Conservation (phyloP, 2,797 vertebrate genomes). For the Propithecus deckenii region DNA sequence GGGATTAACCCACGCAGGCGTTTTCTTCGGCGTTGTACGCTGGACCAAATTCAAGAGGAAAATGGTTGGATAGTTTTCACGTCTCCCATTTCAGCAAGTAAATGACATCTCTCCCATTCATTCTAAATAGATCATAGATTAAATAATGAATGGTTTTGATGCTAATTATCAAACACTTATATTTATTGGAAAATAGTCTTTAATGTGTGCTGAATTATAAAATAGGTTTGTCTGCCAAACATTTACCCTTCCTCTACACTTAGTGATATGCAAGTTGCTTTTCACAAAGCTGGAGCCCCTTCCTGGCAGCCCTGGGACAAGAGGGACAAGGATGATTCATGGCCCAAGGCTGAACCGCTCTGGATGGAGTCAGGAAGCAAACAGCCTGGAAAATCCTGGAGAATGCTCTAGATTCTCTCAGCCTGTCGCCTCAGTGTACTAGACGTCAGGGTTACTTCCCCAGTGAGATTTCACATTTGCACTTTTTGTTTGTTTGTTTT, state of each 20-base stretch:
- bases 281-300: slow-evolving; percentile 29
- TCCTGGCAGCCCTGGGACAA: background rate
- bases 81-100: slow-evolving; percentile 56
- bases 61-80: background rate
- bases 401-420: background rate
- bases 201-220: slow-evolving; percentile 57
- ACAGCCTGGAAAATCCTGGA: background rate
- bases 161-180: slow-evolving; percentile 51
- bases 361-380: background rate
- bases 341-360: background rate
- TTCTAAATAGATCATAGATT: slow-evolving; percentile 51
- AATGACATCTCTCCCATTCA: slow-evolving; percentile 10
- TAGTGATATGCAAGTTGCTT: slow-evolving; percentile 24
- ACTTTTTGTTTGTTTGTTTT: background rate
- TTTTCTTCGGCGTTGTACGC: background rate
- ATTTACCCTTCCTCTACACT: slow-evolving; percentile 47
- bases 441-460: background rate
- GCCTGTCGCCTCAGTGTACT: background rate
- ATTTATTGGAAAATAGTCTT: slow-evolving; percentile 49
- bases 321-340: background rate
- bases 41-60: background rate
- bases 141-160: slow-evolving; percentile 54
- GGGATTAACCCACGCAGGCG: accelerated
- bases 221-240: slow-evolving; percentile 51
- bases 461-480: background rate